Conservation (phyloP, 2,113 vertebrate genomes). For the Perccottus glenii region DNA sequence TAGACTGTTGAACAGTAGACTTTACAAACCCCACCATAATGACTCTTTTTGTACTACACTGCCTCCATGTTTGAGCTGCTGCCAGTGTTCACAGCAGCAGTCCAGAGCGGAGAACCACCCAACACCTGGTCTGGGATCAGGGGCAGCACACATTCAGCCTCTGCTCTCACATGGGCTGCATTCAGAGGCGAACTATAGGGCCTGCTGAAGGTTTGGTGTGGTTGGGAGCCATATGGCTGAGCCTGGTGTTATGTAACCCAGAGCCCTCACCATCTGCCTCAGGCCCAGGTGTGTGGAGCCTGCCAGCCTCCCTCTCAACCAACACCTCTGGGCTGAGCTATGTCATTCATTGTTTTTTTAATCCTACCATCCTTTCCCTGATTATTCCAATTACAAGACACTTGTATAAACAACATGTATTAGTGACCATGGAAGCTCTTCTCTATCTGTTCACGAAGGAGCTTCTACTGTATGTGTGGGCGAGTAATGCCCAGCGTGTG, state of each 20-base stretch:
- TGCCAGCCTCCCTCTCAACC: conserved; percentile 69
- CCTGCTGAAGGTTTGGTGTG: conserved; percentile 74
- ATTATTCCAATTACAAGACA: conserved; percentile 71
- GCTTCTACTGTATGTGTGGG: conserved; percentile 25
- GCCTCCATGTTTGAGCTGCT: conserved; percentile 42
- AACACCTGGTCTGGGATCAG: conserved; percentile 78
- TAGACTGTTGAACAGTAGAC: conserved; percentile 1
- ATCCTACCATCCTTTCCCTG: conserved; percentile 53
- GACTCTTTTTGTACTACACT: conserved; percentile 38
- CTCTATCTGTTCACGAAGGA: conserved; percentile 34
- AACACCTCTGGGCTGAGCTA: conserved; percentile 62
- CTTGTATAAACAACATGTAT: conserved; percentile 57
- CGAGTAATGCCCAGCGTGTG: conserved; percentile 45
- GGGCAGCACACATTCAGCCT: conserved; percentile 63
- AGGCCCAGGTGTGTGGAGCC: conserved; percentile 77
- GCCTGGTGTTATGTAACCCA: conserved; percentile 78
- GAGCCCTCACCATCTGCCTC: conserved; percentile 79
- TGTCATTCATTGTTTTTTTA: conserved; percentile 74
- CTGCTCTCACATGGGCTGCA: conserved; percentile 61
- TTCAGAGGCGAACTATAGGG: conserved; percentile 54
- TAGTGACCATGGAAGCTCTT: conserved; percentile 42
- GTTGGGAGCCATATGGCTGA: conserved; percentile 80
- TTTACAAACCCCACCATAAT: conserved; percentile 28
- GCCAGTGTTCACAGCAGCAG: conserved; percentile 60
- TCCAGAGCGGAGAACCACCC: conserved; percentile 53